These are phyloP conservation scores for Brachynemurus nebulosus DNA, from an alignment of 2,888 invertebrate species.

Conservation along the genomic window DNA sequence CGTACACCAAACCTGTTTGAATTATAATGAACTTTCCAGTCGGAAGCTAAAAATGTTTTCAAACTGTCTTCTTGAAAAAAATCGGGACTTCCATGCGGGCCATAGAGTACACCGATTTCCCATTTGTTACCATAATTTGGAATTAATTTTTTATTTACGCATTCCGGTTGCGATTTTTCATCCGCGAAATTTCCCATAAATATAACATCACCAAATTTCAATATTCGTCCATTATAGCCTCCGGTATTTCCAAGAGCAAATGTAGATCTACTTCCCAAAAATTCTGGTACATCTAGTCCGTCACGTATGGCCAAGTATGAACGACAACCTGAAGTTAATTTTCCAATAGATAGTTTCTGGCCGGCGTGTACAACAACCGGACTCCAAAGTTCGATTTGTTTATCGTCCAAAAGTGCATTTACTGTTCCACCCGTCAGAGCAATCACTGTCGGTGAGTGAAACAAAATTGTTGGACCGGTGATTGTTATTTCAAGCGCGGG, in stretches of 20 bases:
- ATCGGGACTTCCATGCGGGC: slow-evolving; percentile 3
- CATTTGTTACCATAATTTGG: not conserved
- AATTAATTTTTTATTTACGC: not conserved
- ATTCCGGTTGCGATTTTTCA: not conserved
- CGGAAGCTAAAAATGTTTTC: not conserved
- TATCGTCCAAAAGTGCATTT: not conserved
- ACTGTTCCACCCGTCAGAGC: not conserved
- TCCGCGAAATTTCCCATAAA: not conserved
- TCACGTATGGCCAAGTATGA: not conserved
- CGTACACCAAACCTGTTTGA: slow-evolving; percentile 5
- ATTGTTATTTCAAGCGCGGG: slow-evolving; percentile 1
- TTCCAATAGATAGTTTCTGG: not conserved
- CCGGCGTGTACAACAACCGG: not conserved
- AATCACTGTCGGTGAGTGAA: not conserved
- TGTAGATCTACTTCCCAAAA: slow-evolving; percentile 1
- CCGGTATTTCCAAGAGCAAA: slow-evolving; percentile 3
- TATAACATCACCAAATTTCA: slow-evolving; percentile 3
- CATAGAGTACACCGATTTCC: slow-evolving; percentile 3
- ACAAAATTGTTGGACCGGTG: slow-evolving; percentile 3
- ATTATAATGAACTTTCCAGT: slow-evolving; percentile 5
- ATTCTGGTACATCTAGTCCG: slow-evolving; percentile 5
- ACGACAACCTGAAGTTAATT: not conserved
- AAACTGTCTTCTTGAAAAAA: not conserved
- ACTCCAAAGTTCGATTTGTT: not conserved
- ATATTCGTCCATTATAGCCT: slow-evolving; percentile 1